Evolutionary conservation across 92 coral and sea anemone species (phyloP).

Genomic region (Siderastrea radians): DNA sequence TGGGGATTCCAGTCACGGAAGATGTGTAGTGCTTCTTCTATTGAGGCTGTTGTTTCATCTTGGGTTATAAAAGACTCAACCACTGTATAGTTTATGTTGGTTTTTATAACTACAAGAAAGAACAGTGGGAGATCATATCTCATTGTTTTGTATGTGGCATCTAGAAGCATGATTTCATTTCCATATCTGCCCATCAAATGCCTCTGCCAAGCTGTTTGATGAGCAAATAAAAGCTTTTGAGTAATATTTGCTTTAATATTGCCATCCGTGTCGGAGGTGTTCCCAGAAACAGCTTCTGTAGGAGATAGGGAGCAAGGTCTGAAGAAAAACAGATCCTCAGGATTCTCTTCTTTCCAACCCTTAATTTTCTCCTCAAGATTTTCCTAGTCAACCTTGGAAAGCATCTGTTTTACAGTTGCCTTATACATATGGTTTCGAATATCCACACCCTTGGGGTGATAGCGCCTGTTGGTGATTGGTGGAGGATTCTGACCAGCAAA

Average conservation of each 20-base stretch:
- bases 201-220: slow-evolving; percentile 72
- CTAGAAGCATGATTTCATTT: slow-evolving; percentile 66
- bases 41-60: slow-evolving; percentile 57
- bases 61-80: slow-evolving; percentile 65
- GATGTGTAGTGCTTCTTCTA: slow-evolving; percentile 52
- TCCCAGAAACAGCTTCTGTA: slow-evolving; percentile 29
- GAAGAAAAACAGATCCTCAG: slow-evolving; percentile 62
- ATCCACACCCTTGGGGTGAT: slow-evolving; percentile 62
- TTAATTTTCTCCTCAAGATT: slow-evolving; percentile 69
- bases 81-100: slow-evolving; percentile 64
- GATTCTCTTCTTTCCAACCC: slow-evolving; percentile 61
- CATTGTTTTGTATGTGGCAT: slow-evolving; percentile 78
- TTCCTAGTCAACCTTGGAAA: slow-evolving; percentile 73
- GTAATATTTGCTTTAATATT: slow-evolving; percentile 17
- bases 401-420: slow-evolving; percentile 64
- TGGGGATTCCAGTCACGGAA: slow-evolving; percentile 56
- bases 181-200: slow-evolving; percentile 45
- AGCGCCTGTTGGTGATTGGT: slow-evolving; percentile 65
- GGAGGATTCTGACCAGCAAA: slow-evolving; percentile 33
- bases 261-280: not conserved
- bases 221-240: slow-evolving; percentile 44
- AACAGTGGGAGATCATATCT: slow-evolving; percentile 64
- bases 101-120: slow-evolving; percentile 55
- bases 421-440: slow-evolving; percentile 77
- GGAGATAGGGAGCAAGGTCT: slow-evolving; percentile 51